Base-by-base conservation (phyloP, 2,113 vertebrate species). In the Mesembrinibis cayennensis region DNA sequence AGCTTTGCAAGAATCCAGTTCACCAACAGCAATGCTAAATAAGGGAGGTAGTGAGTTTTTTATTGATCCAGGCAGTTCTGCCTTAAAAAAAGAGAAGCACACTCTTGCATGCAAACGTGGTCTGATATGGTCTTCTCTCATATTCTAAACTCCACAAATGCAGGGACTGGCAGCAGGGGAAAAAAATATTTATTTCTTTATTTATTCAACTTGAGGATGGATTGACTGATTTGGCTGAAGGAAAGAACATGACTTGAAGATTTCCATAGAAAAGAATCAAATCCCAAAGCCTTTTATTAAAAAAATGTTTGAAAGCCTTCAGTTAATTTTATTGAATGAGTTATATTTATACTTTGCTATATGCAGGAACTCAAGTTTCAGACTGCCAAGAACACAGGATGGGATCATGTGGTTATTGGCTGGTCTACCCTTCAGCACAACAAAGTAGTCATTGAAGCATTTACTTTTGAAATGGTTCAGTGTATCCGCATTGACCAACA, bases 361-460 rank as follows among this genome's bases (percentile, higher is more conserved):
- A 92, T 38, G 47, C 77, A 77, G 93, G 79, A 93, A 95, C 76
- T 90, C 29, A 74, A 45, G 36, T 93, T 91, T 95, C 77, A 92
- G 49, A 45, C 70, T 94, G 95, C 89, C 96, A 96, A 91, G 72
- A 92, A 34, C 87, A 79, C 93, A 94, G 97, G 95, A 95, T 87
- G 83, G 89, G 65, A 81, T 91, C 77, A 20, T 96, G 89, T 96
- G 91, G 83, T 79, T 97, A 56, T 95, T 96, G 97, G 94, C 97
- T 95, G 86, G 40, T 72, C 77, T 82, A 8, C 32, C 42, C 69
- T 91, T 65, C 52, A 79, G 77, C 13, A 72, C 73, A 94, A 97
- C 91, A 97, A 92, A 94, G 95, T 91, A 29, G 10, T 61, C 86
- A 96, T 96, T 97, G 97, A 97, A 95, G 27, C 30, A 76, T 69